Percentiles rank a stretch among this genome's conserved stretches.
These are phyloP conservation scores for Monoplex corrugatus DNA, from an alignment of 2,888 invertebrate species.

Conservation along the genomic window DNA sequence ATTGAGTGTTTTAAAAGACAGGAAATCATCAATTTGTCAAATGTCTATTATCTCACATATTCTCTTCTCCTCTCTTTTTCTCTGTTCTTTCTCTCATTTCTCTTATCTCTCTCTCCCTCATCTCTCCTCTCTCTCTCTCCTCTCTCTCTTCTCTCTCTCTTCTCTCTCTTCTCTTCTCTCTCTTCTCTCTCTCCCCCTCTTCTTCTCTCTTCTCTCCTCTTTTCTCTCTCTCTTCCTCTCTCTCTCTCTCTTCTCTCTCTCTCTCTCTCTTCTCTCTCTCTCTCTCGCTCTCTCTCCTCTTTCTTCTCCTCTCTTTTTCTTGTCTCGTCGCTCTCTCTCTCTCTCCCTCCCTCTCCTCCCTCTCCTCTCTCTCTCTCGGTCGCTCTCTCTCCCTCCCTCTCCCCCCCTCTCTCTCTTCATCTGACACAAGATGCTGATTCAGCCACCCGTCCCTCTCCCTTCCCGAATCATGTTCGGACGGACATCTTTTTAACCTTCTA, in stretches of 20 bases:
- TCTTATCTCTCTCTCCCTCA: background rate
- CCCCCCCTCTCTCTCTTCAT: background rate
- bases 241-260: background rate
- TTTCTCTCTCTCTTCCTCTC: background rate
- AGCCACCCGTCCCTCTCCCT: too few species aligned
- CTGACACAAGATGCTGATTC: background rate
- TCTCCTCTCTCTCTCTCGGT: background rate
- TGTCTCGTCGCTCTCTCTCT: background rate
- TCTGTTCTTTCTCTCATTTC: background rate
- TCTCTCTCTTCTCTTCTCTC: background rate
- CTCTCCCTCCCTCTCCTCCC: background rate
- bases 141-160: background rate
- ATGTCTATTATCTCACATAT: too few species aligned
- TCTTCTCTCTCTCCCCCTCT: background rate
- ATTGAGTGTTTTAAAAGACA: too few species aligned
- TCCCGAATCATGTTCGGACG: too few species aligned
- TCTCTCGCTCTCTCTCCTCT: background rate
- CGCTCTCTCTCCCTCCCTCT: background rate
- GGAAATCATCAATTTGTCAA: too few species aligned
- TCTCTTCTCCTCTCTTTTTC: background rate
- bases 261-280: background rate
- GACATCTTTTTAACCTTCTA: too few species aligned
- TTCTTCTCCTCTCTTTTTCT: background rate
- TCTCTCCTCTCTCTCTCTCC: background rate
- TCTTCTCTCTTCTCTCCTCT: background rate